Percentiles rank a stretch among this genome's conserved stretches.
Conservation (phyloP, 2,888 invertebrate species). For the Watsonalla cultraria region DNA sequence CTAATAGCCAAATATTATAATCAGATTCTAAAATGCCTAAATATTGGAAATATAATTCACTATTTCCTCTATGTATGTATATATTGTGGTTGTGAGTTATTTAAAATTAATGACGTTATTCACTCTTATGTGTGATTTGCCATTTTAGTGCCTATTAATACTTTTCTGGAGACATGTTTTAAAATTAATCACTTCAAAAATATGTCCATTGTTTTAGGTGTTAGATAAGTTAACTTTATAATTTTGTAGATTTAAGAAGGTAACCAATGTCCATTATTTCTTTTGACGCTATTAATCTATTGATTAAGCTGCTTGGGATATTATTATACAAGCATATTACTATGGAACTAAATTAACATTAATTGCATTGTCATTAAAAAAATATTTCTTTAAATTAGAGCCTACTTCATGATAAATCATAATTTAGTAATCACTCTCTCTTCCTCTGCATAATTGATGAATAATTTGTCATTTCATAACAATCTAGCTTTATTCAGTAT, state of each 20-base stretch:
- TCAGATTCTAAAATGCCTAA: slow-evolving; percentile 16
- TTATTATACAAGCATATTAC: slow-evolving; percentile 8
- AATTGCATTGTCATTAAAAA: no score
- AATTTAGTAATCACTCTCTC: no score
- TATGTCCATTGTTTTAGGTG: slow-evolving; percentile 13
- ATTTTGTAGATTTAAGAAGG: background rate
- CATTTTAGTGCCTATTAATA: slow-evolving; percentile 71
- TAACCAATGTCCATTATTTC: slow-evolving; percentile 3
- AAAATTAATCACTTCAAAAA: slow-evolving; percentile 31
- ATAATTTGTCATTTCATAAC: no score
- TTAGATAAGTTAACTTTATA: background rate
- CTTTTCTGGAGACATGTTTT: slow-evolving; percentile 47
- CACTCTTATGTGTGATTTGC: slow-evolving; percentile 67
- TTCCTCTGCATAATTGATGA: no score
- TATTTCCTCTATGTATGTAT: slow-evolving; percentile 37
- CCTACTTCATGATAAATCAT: no score
- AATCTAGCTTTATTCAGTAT: no score
- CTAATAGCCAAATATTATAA: slow-evolving; percentile 19
- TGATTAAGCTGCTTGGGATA: slow-evolving; percentile 6
- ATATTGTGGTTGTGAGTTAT: slow-evolving; percentile 70
- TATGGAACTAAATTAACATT: slow-evolving; percentile 6
- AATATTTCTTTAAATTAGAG: no score
- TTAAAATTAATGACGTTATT: slow-evolving; percentile 44
- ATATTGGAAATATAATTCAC: slow-evolving; percentile 8
- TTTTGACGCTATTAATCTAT: slow-evolving; percentile 13